Conservation (phyloP, 2,888 invertebrate species). For the Drosophila differens region DNA sequence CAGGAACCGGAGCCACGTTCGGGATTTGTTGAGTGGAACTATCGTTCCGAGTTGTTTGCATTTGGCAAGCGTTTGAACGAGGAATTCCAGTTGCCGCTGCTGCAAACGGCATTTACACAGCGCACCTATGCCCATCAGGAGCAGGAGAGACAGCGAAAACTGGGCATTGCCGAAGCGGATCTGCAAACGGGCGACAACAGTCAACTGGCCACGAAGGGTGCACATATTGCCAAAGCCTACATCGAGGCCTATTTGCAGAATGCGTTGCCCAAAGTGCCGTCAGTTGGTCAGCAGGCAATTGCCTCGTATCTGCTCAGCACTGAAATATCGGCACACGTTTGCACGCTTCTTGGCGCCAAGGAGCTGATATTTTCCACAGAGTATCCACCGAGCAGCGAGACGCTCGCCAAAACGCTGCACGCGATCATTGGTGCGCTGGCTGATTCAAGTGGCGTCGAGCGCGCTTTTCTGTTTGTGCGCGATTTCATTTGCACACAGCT, state of each 20-base stretch:
- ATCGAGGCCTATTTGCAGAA: constrained; percentile 89
- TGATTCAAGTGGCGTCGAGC: constrained; percentile 88
- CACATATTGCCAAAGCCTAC: constrained; percentile 88
- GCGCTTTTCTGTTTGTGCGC: constrained; percentile 91
- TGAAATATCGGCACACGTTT: constrained; percentile 89
- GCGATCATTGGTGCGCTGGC: constrained; percentile 93
- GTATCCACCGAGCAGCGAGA: constrained; percentile 86
- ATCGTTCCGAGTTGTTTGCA: constrained; percentile 93
- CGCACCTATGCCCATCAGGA: constrained; percentile 91
- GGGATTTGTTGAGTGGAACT: constrained; percentile 93
- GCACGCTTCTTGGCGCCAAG: constrained; percentile 91
- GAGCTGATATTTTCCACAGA: constrained; percentile 93
- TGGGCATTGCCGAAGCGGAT: constrained; percentile 88
- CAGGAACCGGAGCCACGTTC: constrained; percentile 87
- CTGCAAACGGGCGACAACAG: constrained; percentile 89
- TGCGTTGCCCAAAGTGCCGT: constrained; percentile 90
- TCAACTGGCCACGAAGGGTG: constrained; percentile 89
- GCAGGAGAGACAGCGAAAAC: constrained; percentile 88
- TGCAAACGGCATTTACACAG: constrained; percentile 92
- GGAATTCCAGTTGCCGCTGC: constrained; percentile 89
- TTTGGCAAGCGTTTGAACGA: constrained; percentile 95
- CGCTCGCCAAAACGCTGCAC: constrained; percentile 90
- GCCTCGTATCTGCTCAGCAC: constrained; percentile 85
- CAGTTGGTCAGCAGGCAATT: constrained; percentile 91
- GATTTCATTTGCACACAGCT: constrained; percentile 95